These are phyloP conservation scores for Drosophila buzzatii DNA, from an alignment of 2,888 invertebrate species.

Conservation along the genomic window DNA sequence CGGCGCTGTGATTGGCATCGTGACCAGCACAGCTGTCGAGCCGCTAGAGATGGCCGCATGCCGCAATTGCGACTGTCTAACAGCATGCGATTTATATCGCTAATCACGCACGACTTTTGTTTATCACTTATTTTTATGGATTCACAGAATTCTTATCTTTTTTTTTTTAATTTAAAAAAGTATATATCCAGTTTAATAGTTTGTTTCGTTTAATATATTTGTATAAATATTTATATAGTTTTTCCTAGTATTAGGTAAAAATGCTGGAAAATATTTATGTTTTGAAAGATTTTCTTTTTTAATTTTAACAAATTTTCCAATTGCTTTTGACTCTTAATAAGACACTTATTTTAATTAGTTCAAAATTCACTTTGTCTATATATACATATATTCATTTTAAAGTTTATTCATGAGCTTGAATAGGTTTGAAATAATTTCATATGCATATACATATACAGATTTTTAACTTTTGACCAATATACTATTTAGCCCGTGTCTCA, in stretches of 20 bases:
- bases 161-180: not conserved
- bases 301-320: not conserved
- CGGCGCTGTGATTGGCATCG: slow-evolving; percentile 49
- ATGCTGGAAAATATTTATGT: not conserved
- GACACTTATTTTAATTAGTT: not conserved
- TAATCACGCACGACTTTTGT: not conserved
- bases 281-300: not conserved
- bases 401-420: not conserved
- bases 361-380: not conserved
- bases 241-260: not conserved
- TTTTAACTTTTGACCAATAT: too few species aligned
- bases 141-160: not conserved
- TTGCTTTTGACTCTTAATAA: not conserved
- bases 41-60: slow-evolving; percentile 12
- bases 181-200: not conserved
- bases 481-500: slow-evolving; percentile 2
- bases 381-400: too few species aligned
- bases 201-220: too few species aligned
- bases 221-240: not conserved
- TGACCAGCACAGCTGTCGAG: slow-evolving; percentile 40
- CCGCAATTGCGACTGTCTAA: not conserved
- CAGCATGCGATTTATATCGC: too few species aligned
- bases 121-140: not conserved
- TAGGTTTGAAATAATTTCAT: too few species aligned
- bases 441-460: not conserved